Base-by-base conservation (phyloP, 2,888 invertebrate species). In the Mythimna albipuncta region DNA sequence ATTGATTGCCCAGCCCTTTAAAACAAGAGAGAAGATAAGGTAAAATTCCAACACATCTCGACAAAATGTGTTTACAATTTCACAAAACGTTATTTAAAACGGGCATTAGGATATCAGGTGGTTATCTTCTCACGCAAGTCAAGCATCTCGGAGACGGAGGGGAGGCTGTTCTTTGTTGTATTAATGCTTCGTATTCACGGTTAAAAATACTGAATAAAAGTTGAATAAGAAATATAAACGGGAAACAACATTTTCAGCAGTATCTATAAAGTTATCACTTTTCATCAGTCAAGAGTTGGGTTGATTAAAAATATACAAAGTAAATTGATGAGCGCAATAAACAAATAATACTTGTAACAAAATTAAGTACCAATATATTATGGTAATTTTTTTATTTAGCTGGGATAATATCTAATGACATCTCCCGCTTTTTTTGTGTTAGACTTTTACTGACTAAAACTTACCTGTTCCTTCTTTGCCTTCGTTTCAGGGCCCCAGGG, bases 101-200 rank as follows among this genome's bases (percentile, higher is more conserved):
- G 77, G 55, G 54, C 61, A 81, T 81, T 84, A 72, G 21, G 67
- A 64, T 81, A 72, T 77, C 83, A 81, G 75, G 62, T 80, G 80
- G 58, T 57, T 69, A 83, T 83, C 75, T 81, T 81, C 80, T 47
- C 80, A 81, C 80, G 80, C 67, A 75, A 81, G 80, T 81, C 81
- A 83, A 75, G 76, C 83, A 69, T 75, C 75, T 21, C 58, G 44
- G 67, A 55, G 63, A 64, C 47, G 57, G 32, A 54, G 65, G 64
- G 63, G 41, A 52, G 67, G 50, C 19, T 57, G 11, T 41, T 44
- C 74, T 79, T 79, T 81, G 80, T 81, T 69, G 64, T 63, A 68
- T 55, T 59, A 69, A 54, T 41, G 50, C 57, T 32, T 32, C 50
- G 41, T 77, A 52, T 58, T 69, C 57, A 58, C 26, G 41, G 41